phyloP scores from a whole-genome alignment of 2,113 vertebrate genomes.

The Rhegmatorhina hoffmannsi region DNA sequence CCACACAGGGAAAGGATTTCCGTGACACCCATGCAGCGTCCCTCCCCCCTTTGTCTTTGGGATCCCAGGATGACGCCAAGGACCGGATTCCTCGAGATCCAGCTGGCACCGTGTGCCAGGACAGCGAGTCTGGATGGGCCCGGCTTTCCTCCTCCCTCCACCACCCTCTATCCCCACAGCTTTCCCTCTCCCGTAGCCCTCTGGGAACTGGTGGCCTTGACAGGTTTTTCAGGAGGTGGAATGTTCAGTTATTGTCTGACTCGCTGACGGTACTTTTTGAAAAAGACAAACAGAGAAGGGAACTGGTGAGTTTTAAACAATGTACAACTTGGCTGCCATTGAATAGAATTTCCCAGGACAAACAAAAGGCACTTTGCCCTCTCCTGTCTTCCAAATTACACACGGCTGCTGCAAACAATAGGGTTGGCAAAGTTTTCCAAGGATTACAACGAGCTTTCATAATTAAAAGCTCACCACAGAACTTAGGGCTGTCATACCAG shows the following conservation, averaged over 20 bases:
- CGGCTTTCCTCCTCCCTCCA: background rate
- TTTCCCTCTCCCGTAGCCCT: background rate
- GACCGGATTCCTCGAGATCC: background rate
- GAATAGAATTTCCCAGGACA: background rate
- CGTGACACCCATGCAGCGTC: accelerated
- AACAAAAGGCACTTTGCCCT: background rate
- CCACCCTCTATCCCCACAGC: background rate
- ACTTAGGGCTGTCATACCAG: background rate
- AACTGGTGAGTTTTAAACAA: constrained; percentile 16
- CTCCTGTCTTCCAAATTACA: background rate
- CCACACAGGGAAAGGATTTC: background rate
- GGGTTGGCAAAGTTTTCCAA: background rate
- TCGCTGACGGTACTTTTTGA: background rate
- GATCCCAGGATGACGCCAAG: background rate
- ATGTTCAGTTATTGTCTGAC: background rate
- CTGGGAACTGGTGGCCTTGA: background rate
- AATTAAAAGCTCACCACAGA: background rate
- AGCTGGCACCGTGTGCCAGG: background rate
- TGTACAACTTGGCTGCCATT: background rate
- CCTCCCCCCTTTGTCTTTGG: background rate
- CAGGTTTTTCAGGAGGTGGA: background rate
- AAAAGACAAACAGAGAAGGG: background rate
- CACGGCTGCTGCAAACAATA: background rate
- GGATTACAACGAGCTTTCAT: background rate
- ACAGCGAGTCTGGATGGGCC: background rate